Evolutionary conservation across 2,888 invertebrate genomes (phyloP), one percentile per base, ranked within the genome.

Genomic region (Antitype chi): DNA sequence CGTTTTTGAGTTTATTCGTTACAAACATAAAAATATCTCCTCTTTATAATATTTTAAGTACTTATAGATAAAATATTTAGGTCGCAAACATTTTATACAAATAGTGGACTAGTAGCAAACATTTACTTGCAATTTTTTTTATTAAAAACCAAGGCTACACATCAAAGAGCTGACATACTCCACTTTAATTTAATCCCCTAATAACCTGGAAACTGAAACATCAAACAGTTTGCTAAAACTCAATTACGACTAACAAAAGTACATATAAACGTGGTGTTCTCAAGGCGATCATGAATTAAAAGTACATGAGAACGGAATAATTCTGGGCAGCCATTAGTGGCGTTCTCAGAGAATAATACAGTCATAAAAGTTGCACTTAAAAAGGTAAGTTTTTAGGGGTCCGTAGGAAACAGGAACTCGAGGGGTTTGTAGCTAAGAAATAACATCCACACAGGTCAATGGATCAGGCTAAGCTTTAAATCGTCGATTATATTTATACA

Each of bases 271-370:
- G 38, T 32, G 32, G 32, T 62, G 47, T 84, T 87, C 87, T 60
- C 81, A 85, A 78, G 53, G 25, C 60, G 73, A 52, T 78, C 76
- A 70, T 69, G 78, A 85, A 81, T 85, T 76, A 72, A 70, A 84
- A 69, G 70, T 66, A 84, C 82, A 85, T 84, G 87, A 78, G 82
- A 87, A 87, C 71, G 23, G 32, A 80, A 70, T 85, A 69, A 77
- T 74, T 76, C 57, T 67, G 32, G 25, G 55, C 57, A 55, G 0
- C 67, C 70, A 83, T 85, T 83, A 86, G 74, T 43, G 32, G 13
- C 69, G 64, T 87, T 89, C 88, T 73, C 88, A 88, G 62, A 78
- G 67, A 75, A 87, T 80, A 88, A 86, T 87, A 78, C 76, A 63
- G 75, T 75, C 64, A 78, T 89, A 87, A 86, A 85, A 74, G 76